A percentile compares a stretch with the other conserved stretches of the same genome.
Conservation (phyloP, 2,888 invertebrate species). For the Lasioglossum oenotherae region DNA sequence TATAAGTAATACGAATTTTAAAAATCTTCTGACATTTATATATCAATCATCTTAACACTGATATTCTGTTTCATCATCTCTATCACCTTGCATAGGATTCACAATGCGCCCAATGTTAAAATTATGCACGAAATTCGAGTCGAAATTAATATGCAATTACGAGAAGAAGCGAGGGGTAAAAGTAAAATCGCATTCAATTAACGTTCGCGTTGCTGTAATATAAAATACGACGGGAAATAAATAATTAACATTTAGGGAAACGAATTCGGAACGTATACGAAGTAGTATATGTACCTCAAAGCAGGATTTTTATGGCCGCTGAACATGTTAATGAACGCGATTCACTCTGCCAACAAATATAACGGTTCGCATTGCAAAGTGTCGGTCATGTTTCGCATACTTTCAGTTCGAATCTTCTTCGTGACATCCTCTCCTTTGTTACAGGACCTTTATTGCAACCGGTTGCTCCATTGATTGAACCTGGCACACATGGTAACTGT, state of each 20-base stretch:
- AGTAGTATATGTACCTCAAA: neutral
- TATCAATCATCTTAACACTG: neutral
- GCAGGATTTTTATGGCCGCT: neutral
- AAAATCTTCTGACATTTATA: neutral
- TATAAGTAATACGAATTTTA: neutral
- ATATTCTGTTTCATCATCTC: neutral
- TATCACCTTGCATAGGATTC: neutral
- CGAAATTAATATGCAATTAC: neutral
- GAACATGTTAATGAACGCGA: neutral
- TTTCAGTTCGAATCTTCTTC: neutral
- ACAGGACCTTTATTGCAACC: conserved; percentile 4
- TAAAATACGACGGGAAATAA: neutral
- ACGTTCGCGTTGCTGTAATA: neutral
- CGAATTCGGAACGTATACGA: neutral
- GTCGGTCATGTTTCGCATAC: neutral
- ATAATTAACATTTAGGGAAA: neutral
- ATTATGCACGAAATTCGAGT: neutral
- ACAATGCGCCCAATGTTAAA: neutral
- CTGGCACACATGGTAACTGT: neutral
- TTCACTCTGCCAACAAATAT: neutral
- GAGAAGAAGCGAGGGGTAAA: neutral
- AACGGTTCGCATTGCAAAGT: neutral
- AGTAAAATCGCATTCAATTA: neutral
- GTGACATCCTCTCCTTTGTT: neutral
- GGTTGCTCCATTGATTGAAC: neutral